phyloP scores from a whole-genome alignment of 2,797 vertebrate genomes.

The Neosilurus mollespiculum region DNA sequence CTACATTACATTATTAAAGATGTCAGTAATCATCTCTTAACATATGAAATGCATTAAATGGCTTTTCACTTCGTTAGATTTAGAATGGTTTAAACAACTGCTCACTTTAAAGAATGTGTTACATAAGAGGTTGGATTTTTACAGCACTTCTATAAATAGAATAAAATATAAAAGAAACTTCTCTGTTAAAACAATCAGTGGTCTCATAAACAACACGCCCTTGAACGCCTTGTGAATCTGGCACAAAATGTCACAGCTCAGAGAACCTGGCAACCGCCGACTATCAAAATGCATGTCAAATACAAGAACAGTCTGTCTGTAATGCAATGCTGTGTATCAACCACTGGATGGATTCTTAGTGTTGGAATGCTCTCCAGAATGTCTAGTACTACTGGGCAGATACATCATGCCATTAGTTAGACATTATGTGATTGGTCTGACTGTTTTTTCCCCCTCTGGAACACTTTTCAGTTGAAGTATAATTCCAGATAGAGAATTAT shows the following conservation, averaged over 20 bases:
- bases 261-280: conserved; percentile 48
- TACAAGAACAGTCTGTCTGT: conserved; percentile 58
- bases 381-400: conserved; percentile 50
- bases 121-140: conserved; percentile 60
- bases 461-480: neutral
- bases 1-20: conserved; percentile 54
- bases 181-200: conserved; percentile 60
- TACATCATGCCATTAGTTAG: conserved; percentile 32
- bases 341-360: conserved; percentile 53
- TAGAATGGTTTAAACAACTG: conserved; percentile 54
- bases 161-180: conserved; percentile 47
- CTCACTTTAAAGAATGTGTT: conserved; percentile 57
- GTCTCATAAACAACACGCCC: conserved; percentile 61
- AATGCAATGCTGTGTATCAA: conserved; percentile 55
- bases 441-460: neutral
- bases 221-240: conserved; percentile 55
- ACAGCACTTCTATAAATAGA: conserved; percentile 63
- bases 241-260: conserved; percentile 48
- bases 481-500: neutral
- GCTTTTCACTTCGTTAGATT: conserved; percentile 52
- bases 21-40: conserved; percentile 56
- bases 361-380: conserved; percentile 51
- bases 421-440: conserved; percentile 9
- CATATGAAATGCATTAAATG: conserved; percentile 58
- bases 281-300: conserved; percentile 58